Conservation (phyloP, 2,888 invertebrate species). For the Meganola albula region DNA sequence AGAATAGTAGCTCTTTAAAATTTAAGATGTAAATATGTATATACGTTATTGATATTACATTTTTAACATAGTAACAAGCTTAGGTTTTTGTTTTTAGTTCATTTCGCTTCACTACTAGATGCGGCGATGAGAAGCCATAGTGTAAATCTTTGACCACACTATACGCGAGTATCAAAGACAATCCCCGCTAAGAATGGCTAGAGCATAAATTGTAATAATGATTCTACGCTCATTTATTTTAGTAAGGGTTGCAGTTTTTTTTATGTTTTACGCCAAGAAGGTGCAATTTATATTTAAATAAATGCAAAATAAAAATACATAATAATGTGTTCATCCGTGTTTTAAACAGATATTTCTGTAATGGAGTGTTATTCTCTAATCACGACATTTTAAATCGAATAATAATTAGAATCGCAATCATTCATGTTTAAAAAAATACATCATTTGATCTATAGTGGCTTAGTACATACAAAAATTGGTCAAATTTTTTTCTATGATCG, state of each 20-base stretch:
- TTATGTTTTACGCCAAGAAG: constrained; percentile 15
- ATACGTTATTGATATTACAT: constrained; percentile 66
- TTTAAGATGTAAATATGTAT: constrained; percentile 75
- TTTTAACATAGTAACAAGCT: constrained; percentile 50
- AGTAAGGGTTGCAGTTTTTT: constrained; percentile 32
- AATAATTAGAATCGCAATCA: constrained; percentile 11
- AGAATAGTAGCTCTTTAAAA: constrained; percentile 49
- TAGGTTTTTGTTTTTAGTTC: constrained; percentile 46
- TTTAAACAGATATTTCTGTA: constrained; percentile 12
- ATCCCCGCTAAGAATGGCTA: too few relatives aligned
- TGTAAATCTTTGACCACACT: too few relatives aligned
- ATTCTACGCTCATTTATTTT: constrained; percentile 36
- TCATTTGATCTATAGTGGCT: too few relatives aligned
- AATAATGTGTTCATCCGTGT: too few relatives aligned
- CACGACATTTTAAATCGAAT: too few relatives aligned
- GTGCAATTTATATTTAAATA: constrained; percentile 37
- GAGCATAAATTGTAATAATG: too few relatives aligned
- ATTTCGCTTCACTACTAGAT: constrained; percentile 31
- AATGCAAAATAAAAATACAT: constrained; percentile 27
- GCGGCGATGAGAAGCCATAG: constrained; percentile 14
- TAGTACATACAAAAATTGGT: too few relatives aligned
- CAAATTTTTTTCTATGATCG: too few relatives aligned
- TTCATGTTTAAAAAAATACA: too few relatives aligned
- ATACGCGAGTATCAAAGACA: too few relatives aligned
- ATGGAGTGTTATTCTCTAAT: constrained; percentile 25